phyloP scores from a whole-genome alignment of 2,888 invertebrate genomes.

The Xestoiulus laeticollis region DNA sequence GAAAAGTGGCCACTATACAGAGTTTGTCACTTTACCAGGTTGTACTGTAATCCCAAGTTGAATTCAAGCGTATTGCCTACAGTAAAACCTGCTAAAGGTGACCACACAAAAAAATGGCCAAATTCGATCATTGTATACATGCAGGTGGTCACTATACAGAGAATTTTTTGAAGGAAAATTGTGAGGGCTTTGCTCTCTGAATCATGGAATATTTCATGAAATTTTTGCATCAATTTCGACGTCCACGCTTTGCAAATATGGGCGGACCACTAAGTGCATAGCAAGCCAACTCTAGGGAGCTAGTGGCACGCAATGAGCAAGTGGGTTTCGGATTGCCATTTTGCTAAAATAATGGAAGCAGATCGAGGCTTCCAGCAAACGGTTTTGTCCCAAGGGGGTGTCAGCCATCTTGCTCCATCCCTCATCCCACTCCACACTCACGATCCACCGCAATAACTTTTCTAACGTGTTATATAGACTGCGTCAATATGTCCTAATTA shows the following conservation, averaged over 20 bases:
- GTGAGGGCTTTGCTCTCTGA: neutral
- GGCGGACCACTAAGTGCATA: neutral
- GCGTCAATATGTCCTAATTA: conserved; percentile 47
- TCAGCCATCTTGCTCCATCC: neutral
- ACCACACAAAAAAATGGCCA: no score
- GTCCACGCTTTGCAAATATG: neutral
- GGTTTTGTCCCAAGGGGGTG: neutral
- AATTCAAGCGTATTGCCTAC: no score
- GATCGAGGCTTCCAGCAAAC: neutral
- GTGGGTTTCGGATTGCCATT: neutral
- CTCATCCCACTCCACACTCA: neutral
- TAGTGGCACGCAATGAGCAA: neutral
- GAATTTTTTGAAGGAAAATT: no score
- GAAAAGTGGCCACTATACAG: no score
- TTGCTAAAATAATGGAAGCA: neutral
- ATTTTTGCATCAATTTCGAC: neutral
- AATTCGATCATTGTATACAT: no score
- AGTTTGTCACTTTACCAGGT: no score
- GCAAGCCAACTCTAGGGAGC: neutral
- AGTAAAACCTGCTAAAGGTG: no score
- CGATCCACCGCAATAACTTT: conserved; percentile 32
- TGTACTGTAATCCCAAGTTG: no score
- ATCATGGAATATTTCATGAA: neutral
- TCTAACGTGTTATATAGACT: conserved; percentile 43
- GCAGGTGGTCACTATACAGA: no score